phyloP scores from a whole-genome alignment of 2,888 invertebrate genomes.

The Nomada hirtipes region DNA sequence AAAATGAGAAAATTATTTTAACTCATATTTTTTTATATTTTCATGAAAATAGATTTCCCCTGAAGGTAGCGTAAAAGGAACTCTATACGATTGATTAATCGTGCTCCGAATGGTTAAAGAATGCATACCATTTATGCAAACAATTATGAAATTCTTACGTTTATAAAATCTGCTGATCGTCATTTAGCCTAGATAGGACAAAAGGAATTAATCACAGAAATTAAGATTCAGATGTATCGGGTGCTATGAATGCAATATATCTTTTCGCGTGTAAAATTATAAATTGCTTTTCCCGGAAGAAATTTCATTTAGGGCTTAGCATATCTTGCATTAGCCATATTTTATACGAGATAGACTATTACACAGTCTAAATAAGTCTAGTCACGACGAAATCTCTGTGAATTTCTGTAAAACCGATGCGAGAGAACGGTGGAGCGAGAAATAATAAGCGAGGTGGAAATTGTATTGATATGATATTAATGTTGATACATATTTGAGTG shows the following conservation, averaged over 20 bases:
- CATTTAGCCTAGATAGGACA: slow-evolving; percentile 39
- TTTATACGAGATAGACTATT: slow-evolving; percentile 46
- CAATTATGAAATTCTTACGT: slow-evolving; percentile 27
- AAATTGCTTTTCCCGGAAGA: slow-evolving; percentile 18
- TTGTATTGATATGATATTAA: slow-evolving; percentile 49
- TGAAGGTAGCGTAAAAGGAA: neutral
- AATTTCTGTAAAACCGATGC: slow-evolving; percentile 26
- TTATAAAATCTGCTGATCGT: slow-evolving; percentile 29
- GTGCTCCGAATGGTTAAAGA: slow-evolving; percentile 55
- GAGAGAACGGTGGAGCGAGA: neutral
- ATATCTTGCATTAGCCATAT: slow-evolving; percentile 39
- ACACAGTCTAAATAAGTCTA: slow-evolving; percentile 53
- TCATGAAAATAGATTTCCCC: neutral
- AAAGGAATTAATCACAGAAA: slow-evolving; percentile 13
- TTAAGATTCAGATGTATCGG: slow-evolving; percentile 36
- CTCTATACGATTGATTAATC: slow-evolving; percentile 18
- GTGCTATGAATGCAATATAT: slow-evolving; percentile 60
- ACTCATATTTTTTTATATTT: slow-evolving; percentile 8
- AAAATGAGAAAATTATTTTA: neutral
- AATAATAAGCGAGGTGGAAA: neutral
- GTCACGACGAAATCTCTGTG: slow-evolving; percentile 48
- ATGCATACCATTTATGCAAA: slow-evolving; percentile 42
- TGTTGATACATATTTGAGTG: slow-evolving; percentile 51
- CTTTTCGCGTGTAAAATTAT: slow-evolving; percentile 53
- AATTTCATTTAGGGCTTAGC: slow-evolving; percentile 38